A percentile compares a stretch with the other conserved stretches of the same genome.
These are phyloP conservation scores for Papilio gigon DNA, from an alignment of 2,888 invertebrate genomes.

Conservation along the genomic window DNA sequence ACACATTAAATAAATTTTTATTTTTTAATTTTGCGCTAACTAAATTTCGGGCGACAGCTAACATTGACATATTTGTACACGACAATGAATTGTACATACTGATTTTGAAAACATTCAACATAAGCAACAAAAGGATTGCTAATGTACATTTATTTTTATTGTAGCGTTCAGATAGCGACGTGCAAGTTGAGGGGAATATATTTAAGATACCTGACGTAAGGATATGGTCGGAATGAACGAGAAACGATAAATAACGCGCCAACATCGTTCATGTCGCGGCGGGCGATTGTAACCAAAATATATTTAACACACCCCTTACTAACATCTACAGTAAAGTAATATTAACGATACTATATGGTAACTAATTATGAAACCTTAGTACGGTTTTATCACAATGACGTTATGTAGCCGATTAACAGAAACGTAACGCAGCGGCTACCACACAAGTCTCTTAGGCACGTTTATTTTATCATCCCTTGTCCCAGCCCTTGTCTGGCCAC, in stretches of 20 bases:
- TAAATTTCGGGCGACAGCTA: no score
- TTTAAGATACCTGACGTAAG: constrained; percentile 21
- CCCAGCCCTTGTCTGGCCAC: no score
- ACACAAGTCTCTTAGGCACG: no score
- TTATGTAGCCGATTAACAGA: no score
- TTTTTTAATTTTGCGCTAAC: no score
- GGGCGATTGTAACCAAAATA: constrained; percentile 66
- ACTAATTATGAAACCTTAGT: neutral
- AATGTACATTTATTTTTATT: neutral
- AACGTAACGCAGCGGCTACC: neutral
- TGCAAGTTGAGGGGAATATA: neutral
- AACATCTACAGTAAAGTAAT: constrained; percentile 6
- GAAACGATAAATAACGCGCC: constrained; percentile 64
- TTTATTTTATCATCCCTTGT: no score
- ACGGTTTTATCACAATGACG: no score
- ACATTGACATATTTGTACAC: no score
- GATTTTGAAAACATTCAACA: neutral
- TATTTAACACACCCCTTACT: constrained; percentile 41
- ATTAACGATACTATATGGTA: neutral
- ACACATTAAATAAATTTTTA: no score
- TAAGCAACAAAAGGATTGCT: neutral
- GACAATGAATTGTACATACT: no score
- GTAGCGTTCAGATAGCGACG: neutral
- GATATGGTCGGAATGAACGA: constrained; percentile 53
- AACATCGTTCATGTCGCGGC: constrained; percentile 65